Evolutionary conservation across 1,140 invertebrate species (phyloP), one percentile per base, ranked within the genome.

Genomic region (Kradibia gibbosae): DNA sequence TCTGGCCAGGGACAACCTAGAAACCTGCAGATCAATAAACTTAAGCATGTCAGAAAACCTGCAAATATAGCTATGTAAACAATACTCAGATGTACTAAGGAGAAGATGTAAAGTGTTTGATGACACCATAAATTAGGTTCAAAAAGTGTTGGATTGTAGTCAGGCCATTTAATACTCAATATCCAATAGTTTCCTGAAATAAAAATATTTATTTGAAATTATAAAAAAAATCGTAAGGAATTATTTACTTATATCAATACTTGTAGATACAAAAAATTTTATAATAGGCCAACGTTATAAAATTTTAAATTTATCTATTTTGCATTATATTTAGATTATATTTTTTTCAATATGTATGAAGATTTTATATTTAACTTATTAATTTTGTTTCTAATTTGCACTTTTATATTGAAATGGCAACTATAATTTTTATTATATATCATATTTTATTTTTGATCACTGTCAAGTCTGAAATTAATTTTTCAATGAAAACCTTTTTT

Each of bases 181-280:
- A 95, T 95, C 95, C 95, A 96, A 86, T 95, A 95, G 89, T 96
- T 96, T 25, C 96, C 96, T 87, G 94, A 87, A 13, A 92, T 90
- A 83, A 72, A 78, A 74, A 80, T 25, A 42, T 70, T n/a, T 45
- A 22, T 70, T 42, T 67, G 17, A n/a, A 10, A 25, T 45, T 2
- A 25, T 62, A 34, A 8, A 11, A 17, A 28, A 60, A 28, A 60
- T 60, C 42, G 13, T 60, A 28, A 60, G 1, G 2, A 60, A 60
- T 5, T 45, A 31, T 28, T 60, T 31, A 60, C 25, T 3, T 28
- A 31, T 11, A 31, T 28, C 25, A 31, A 10, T 28, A 28, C 13
- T 28, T 60, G 20, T 60, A 31, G 42, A 5, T n/a, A n/a, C n/a
- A n/a, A n/a, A n/a, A n/a, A 13, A 45, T 45, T 45, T 45, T 45